Evolutionary conservation across 1,140 invertebrate genomes (phyloP).

Genomic region (Phocides pigmalion): DNA sequence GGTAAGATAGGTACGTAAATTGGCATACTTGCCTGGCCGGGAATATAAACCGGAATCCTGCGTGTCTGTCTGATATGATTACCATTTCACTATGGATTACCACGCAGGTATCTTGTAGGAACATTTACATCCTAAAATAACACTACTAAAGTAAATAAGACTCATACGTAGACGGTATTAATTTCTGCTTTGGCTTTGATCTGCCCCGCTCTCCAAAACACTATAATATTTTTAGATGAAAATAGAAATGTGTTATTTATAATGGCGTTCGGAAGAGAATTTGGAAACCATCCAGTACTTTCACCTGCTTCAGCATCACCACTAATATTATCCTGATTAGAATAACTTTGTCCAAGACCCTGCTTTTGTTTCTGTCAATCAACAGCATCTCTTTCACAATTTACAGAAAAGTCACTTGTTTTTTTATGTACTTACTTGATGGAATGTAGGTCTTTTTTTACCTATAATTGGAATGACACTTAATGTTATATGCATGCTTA

Average conservation of each 20-base stretch:
- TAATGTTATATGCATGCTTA: too few relatives aligned
- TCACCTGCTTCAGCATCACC: constrained; percentile 24
- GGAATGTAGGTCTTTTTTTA: too few relatives aligned
- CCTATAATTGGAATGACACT: too few relatives aligned
- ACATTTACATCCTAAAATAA: too few relatives aligned
- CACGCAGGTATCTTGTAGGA: too few relatives aligned
- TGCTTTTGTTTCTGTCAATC: constrained; percentile 11
- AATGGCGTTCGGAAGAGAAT: background rate
- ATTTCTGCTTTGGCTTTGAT: background rate
- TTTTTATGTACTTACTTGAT: too few relatives aligned
- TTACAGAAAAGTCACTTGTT: background rate
- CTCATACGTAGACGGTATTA: background rate
- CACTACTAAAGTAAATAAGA: too few relatives aligned
- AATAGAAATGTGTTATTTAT: constrained; percentile 6
- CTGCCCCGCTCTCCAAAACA: constrained; percentile 8
- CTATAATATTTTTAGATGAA: constrained; percentile 3
- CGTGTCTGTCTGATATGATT: too few relatives aligned
- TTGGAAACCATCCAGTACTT: constrained; percentile 27
- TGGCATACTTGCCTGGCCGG: too few relatives aligned
- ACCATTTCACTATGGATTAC: too few relatives aligned
- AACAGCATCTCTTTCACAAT: background rate
- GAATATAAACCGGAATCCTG: too few relatives aligned
- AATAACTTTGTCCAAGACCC: constrained; percentile 8
- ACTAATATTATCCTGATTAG: constrained; percentile 25
- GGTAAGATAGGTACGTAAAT: too few relatives aligned